Base-by-base conservation (phyloP, 2,797 vertebrate genomes). In the Emydoidea blandingii region DNA sequence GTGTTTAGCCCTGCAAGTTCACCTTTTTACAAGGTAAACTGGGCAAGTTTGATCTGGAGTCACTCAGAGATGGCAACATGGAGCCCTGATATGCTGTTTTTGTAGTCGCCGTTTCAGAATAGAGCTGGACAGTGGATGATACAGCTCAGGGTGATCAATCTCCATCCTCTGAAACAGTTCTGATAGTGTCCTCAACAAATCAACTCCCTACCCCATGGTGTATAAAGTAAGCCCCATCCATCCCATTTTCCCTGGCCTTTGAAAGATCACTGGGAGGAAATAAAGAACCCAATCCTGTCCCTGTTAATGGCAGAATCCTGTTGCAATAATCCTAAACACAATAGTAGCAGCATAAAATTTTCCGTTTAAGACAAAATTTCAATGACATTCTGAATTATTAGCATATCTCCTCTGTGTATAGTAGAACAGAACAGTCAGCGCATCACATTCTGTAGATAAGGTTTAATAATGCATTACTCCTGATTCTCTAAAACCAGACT, bases 81-180 rank as follows among this genome's bases (percentile, higher is more conserved):
- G 34, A n/a, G 8, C 62, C 62, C 62, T n/a, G 34, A n/a, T 18
- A 10, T 9, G n/a, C n/a, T 68, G 18, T 68, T 68, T 68, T 68
- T 68, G 19, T 19, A n/a, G n/a, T 34, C n/a, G 6, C 31, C 4
- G 18, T n/a, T 62, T 34, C 34, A 62, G 59, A 34, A 34, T 34
- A 90, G 4, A 81, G 83, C 12, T 88, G 85, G 87, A 93, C 83
- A 92, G 62, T 21, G 56, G 18, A 88, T 85, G 49, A 85, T 87
- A 94, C 95, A 96, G 91, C 9, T 81, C 89, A 21, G 0, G 8
- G 12, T 4, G 90, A 85, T 52, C 93, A n/a, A 27, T 90, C 83
- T 76, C 86, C 16, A 14, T 29, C 37, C 57, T 49, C 74, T 94
- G 88, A 76, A 44, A 25, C 79, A 57, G 57, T 88, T 93, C 91